Conservation (phyloP, 2,888 invertebrate genomes). For the Dascillus cervinus region DNA sequence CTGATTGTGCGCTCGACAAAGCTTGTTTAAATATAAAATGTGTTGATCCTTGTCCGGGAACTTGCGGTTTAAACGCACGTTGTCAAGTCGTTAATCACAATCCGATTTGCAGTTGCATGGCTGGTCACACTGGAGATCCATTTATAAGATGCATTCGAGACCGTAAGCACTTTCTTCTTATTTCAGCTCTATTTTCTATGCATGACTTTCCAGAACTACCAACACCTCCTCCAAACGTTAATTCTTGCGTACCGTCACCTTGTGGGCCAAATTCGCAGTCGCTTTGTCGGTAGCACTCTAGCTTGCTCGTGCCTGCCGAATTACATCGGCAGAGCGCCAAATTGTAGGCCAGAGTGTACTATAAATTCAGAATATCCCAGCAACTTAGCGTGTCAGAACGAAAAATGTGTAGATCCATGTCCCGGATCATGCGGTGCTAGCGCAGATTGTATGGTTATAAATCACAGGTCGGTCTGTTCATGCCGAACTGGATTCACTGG, state of each 20-base stretch:
- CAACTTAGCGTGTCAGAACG: conserved; percentile 70
- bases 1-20: conserved; percentile 66
- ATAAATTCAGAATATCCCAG: conserved; percentile 72
- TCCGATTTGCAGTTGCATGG: conserved; percentile 71
- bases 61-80: conserved; percentile 64
- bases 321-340: conserved; percentile 73
- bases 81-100: conserved; percentile 72
- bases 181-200: no score
- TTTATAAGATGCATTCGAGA: conserved; percentile 52
- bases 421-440: conserved; percentile 74
- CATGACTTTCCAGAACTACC: no score
- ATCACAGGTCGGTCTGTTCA: conserved; percentile 70
- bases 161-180: no score
- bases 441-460: conserved; percentile 67
- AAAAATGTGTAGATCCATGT: conserved; percentile 74
- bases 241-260: conserved; percentile 76
- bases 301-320: conserved; percentile 74
- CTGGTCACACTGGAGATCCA: conserved; percentile 60
- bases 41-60: conserved; percentile 68
- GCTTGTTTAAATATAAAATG: conserved; percentile 69
- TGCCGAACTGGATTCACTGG: conserved; percentile 68
- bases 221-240: conserved; percentile 35
- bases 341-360: conserved; percentile 76
- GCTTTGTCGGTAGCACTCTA: conserved; percentile 64
- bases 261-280: conserved; percentile 81